Conservation (phyloP, 2,888 invertebrate species). For the Euzetes globulus region DNA sequence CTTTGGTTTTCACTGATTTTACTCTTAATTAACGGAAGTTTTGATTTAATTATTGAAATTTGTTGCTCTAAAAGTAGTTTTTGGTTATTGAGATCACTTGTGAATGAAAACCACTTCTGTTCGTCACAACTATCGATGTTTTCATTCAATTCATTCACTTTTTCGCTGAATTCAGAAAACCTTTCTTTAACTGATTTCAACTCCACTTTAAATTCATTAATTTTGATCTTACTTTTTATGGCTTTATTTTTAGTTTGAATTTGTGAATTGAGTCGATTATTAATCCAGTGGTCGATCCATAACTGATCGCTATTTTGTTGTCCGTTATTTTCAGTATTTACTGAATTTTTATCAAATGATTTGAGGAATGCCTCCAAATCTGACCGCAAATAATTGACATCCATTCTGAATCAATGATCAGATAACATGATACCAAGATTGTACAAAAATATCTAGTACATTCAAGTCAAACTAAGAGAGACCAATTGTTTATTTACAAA, state of each 20-base stretch:
- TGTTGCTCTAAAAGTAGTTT: not conserved
- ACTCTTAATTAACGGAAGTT: not conserved
- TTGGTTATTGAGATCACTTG: not conserved
- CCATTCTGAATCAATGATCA: not conserved
- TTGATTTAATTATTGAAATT: not conserved
- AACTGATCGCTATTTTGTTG: constrained; percentile 9
- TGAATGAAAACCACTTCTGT: not conserved
- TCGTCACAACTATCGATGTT: not conserved
- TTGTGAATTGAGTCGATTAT: not conserved
- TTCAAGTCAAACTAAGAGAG: not conserved
- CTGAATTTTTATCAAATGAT: not conserved
- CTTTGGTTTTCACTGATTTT: constrained; percentile 17
- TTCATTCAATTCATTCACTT: not conserved
- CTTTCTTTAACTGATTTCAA: not conserved
- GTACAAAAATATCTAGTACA: not conserved
- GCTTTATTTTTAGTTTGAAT: not conserved
- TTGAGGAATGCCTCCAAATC: constrained; percentile 1
- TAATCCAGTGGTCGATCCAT: not conserved
- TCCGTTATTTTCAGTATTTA: not conserved
- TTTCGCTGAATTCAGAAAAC: not conserved
- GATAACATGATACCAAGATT: too few species aligned
- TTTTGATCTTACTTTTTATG: not conserved
- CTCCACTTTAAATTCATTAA: not conserved
- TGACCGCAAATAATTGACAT: not conserved
- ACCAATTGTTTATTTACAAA: not conserved